Base-by-base conservation (phyloP, 1,140 invertebrate species). In the Heliconius hermathena region DNA sequence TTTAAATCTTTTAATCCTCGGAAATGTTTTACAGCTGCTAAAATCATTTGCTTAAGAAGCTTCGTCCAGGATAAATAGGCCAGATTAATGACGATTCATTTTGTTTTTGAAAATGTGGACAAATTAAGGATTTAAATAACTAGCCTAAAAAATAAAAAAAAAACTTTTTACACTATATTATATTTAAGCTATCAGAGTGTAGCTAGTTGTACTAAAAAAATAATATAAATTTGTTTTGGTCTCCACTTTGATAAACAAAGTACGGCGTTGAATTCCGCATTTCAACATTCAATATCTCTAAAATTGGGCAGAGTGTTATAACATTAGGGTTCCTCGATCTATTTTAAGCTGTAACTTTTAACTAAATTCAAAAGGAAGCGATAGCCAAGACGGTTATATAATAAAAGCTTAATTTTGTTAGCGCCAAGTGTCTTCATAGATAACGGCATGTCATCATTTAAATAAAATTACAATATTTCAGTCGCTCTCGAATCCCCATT, bases 381-480 rank as follows among this genome's bases (percentile, higher is more conserved):
- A 13, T 46, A 46, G 41, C 41, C 13, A 46, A 46, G 13, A 16
- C 41, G 41, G 0, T 46, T 16, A 16, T 22, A 57, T 22, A 57
- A 11, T 26, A 29, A 29, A 16, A 66, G 60, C 60, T 29, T 29
- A 11, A 60, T 60, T 60, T 60, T 3, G 26, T 29, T 66, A 66
- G 13, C 60, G 26, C 60, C 60, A 29, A 66, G 22, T 66, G 11
- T 29, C 33, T 72, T 72, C 33, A 72, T 72, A n/a, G 38, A 72
- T 72, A 72, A 72, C 71, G 26, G 13, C 0, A 0, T 66, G 26
- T 9, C 22, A 9, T 16, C 26, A 38, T 72, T 72, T 72, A 41
- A 72, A 72, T 72, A 72, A 72, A 38, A 72, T 72, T 72, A 72
- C 71, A 72, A 72, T 72, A 72, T 72, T 72, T 72, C 71, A 38